Evolutionary conservation across 2,797 vertebrate genomes (phyloP), one percentile per base, ranked within the genome.

Genomic region (Channa striata): DNA sequence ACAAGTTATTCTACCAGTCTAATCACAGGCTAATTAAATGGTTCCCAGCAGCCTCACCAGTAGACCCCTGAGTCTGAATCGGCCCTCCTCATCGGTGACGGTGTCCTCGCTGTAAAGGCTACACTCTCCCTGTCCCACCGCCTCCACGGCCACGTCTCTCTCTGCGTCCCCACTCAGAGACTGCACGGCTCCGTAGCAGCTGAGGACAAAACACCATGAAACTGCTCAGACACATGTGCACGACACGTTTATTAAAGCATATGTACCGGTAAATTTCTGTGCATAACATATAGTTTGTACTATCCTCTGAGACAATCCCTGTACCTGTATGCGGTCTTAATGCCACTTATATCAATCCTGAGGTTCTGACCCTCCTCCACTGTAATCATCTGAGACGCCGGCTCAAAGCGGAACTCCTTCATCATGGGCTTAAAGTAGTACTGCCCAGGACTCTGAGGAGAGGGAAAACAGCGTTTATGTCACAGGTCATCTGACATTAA

Each of bases 401-500:
- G 98, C 70, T 99, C 97, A 64, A 99, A 99, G 49, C 98, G 97
- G 81, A 97, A 99, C 68, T 99, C 98, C 68, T 99, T 99, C 98
- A 99, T 99, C 98, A 99, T 99, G 43, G 98, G 98, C 72, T 99
- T 99, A 87, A 98, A 99, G 86, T 99, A 99, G 82, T 98, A 99
- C 87, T 99, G 97, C 40, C 98, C 98, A 6, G 98, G 98, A 85
- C 97, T 99, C 98, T 99, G 91, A 48, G 61, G 47, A 46, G n/a
- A 12, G 7, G 25, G 57, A 12, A 14, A 43, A 21, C 13, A 40
- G 13, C 1, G 17, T 52, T 56, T 42, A 57, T 12, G 44, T 65
- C 4, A 44, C 10, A 48, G 21, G 8, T 65, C 9, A 19, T 42
- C 13, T 19, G 25, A 20, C 40, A 17, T 36, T 48, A 25, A 40